Evolutionary conservation across 2,797 vertebrate genomes (phyloP), one percentile per base, ranked within the genome.

Genomic region (Pagetopsis macropterus): DNA sequence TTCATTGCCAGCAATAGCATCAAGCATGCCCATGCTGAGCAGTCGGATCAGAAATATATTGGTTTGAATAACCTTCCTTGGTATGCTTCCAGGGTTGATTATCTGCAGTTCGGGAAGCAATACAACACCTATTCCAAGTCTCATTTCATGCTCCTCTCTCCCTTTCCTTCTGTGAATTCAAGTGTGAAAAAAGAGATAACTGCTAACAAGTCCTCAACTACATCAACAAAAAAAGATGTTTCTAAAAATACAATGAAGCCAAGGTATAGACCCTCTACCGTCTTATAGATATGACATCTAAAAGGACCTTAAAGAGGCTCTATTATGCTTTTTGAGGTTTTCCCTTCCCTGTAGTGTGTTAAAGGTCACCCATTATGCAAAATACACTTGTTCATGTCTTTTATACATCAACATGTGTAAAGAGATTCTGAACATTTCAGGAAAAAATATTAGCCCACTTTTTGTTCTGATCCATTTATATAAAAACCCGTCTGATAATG

Each of bases 81-180:
- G 44, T 46, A 21, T 71, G 44, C 43, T 58, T 94, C 59, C 11
- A 12, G 17, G 46, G 43, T 37, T 68, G 37, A 44, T 21, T 41
- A 56, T 72, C 19, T 58, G n/a, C 37, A 15, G 49, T 17, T 95
- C 0, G 94, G 95, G 94, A 94, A 96, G 86, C 94, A 96, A 79
- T 96, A 95, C 86, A 96, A 96, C 72, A 94, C 95, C 56, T 96
- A 96, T 85, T 97, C 96, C 15, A 96, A 96, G 88, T 97, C 96
- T 76, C 95, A 95, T 91, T 97, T 96, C 88, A 94, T 95, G 85
- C 95, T 61, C 17, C 14, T 56, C 14, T 41, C 3, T 63, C 33
- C 60, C 3, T 52, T 17, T 52, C 37, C 31, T 14, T 45, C 5
- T 15, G 10, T 57, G 16, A 37, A 51, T 56, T 55, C 48, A 17